Base-by-base conservation (phyloP, 92 coral and sea anemone genomes). In the Phenganax marumi region DNA sequence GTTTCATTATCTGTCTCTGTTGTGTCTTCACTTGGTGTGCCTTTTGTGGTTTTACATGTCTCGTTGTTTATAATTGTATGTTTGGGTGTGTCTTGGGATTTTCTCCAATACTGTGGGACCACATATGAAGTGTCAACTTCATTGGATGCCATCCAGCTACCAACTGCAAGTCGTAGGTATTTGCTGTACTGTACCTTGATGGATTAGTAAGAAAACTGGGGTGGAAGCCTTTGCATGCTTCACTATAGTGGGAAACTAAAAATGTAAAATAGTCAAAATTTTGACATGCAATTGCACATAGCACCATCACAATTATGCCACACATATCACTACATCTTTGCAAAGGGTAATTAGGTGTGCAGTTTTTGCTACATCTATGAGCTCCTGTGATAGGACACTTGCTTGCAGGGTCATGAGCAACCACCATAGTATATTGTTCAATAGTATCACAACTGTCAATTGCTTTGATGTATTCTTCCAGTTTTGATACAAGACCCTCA, bases 291-390 rank as follows among this genome's bases (percentile, higher is more conserved):
- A 80, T 80, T 8, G 84, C 84, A 23, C 75, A 12, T 53, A 66
- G 19, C 25, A 80, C 55, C 54, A 80, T 68, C 43, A 51, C 84
- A 7, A 80, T 58, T 3, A 80, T 75, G 17, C 85, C 70, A 47
- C 85, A 82, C 1, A 81, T 73, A 48, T 79, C 71, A 48, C 68
- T 26, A 50, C 81, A 83, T 55, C 55, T 72, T 60, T 83, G 86
- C 22, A 83, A 60, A 14, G 86, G 86, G 50, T 81, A 81, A 26
- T 33, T 25, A 54, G 48, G 50, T 12, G 83, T 18, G 52, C 73
- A 51, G 61, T 48, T 68, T 52, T 62, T 14, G 24, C 8, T 50
- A 26, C 64, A 21, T 68, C 26, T 10, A 8, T 70, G 76, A 22
- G 12, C 55, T 14, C 53, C 26, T 19, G 53, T 50, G 10, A 43